Evolutionary conservation across 2,113 vertebrate genomes (phyloP).

Genomic region (Cynoglossus semilaevis): DNA sequence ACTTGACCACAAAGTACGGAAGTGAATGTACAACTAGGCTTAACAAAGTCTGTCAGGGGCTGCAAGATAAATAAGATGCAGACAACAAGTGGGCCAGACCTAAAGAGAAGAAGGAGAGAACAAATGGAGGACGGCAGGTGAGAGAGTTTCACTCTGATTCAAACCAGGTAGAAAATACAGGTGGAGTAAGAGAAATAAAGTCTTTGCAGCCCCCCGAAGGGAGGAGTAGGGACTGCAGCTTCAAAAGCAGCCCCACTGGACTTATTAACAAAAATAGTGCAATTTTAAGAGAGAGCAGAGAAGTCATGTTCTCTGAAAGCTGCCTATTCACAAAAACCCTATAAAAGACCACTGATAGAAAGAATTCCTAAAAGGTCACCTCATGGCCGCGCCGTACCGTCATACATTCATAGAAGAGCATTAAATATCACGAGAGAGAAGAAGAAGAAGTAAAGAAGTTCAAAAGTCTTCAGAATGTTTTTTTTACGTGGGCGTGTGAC

Average conservation of each 20-base stretch:
- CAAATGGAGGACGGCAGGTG: conserved; percentile 66
- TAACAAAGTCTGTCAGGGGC: conserved; percentile 29
- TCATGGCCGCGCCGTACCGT: conserved; percentile 49
- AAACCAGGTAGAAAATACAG: conserved; percentile 24
- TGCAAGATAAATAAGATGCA: conserved; percentile 24
- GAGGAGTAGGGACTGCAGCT: conserved; percentile 17
- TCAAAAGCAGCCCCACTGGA: conserved; percentile 52
- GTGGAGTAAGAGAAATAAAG: conserved; percentile 15
- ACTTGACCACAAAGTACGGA: conserved; percentile 41
- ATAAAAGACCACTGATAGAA: conserved; percentile 51
- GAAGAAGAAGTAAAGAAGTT: conserved; percentile 30
- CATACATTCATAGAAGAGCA: conserved; percentile 71
- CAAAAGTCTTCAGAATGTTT: conserved; percentile 33
- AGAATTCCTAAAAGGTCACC: conserved; percentile 47
- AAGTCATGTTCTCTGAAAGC: conserved; percentile 70
- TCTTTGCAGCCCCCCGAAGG: conserved; percentile 8
- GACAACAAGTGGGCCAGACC: conserved; percentile 9
- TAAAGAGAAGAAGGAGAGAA: conserved; percentile 54
- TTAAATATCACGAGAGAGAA: not conserved
- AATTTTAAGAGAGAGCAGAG: conserved; percentile 70
- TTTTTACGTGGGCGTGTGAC: conserved; percentile 5
- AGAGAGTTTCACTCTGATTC: conserved; percentile 42
- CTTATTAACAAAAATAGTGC: conserved; percentile 71
- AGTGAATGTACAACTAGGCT: conserved; percentile 31
- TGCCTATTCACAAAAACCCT: conserved; percentile 62